Evolutionary conservation across 2,113 vertebrate genomes (phyloP), one percentile per base, ranked within the genome.

Genomic region (Zosterops japonicus): DNA sequence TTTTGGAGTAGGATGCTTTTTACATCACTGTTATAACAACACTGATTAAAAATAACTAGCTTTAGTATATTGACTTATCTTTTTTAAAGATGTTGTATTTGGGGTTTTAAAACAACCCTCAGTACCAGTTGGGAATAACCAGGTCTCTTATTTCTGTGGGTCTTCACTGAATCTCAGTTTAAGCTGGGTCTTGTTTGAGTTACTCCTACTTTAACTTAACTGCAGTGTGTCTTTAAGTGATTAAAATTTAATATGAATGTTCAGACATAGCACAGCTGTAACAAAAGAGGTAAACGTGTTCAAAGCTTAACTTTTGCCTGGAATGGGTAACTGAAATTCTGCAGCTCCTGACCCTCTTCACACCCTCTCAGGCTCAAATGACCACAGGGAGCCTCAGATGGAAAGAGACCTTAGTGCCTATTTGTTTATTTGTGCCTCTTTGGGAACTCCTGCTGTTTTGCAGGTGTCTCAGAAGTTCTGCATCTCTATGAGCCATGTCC

Each of bases 151-250:
- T 47, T 92, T 72, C 76, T 61, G 59, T 18, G 46, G 12, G 36
- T 23, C 75, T 35, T 71, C 23, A 57, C 22, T 3, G n/a, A 89
- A 64, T 49, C 46, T 55, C 56, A 35, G 10, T 55, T 92, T 41
- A 52, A 56, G 31, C 21, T 41, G 23, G 8, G 36, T 68, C 12
- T 57, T 39, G 52, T 61, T 69, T 0, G 3, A 71, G 35, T 71
- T 89, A 27, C 76, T 65, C 31, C 14, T 9, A 11, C 35, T 69
- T 55, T 64, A 71, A 59, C 14, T 1, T 12, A 91, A 84, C 14
- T 35, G 44, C 44, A 72, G 25, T 64, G 61, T 85, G 65, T 90
- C 96, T 94, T 95, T 93, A 95, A 95, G 41, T 79, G 31, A 91
- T 94, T 93, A 94, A 96, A 85, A 64, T 72, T 93, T 93, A 91